Percentiles rank a stretch among this genome's conserved stretches.
Conservation (phyloP, 2,888 invertebrate genomes). For the Chrysopilus asiliformis region DNA sequence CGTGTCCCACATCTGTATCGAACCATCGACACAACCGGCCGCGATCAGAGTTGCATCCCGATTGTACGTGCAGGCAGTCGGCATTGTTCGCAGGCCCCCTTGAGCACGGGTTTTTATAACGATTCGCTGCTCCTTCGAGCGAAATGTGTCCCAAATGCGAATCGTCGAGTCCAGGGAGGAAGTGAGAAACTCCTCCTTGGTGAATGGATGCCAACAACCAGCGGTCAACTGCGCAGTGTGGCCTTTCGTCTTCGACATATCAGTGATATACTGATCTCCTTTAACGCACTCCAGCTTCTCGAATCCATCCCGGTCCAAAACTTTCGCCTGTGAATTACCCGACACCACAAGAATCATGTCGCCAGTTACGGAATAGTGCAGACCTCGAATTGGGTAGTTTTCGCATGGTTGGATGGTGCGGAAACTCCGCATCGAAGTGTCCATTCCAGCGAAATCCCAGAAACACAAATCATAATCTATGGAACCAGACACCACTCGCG, state of each 20-base stretch:
- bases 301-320: conserved; percentile 87
- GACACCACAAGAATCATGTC: conserved; percentile 87
- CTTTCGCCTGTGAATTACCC: conserved; percentile 85
- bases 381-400: conserved; percentile 78
- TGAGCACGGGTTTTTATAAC: conserved; percentile 81
- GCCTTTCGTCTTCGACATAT: conserved; percentile 87
- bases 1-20: conserved; percentile 95
- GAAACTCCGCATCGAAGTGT: conserved; percentile 79
- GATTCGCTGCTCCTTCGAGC: conserved; percentile 61
- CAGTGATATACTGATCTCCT: conserved; percentile 91
- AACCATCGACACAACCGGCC: conserved; percentile 88
- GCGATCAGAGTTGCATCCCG: conserved; percentile 78
- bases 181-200: conserved; percentile 85
- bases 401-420: conserved; percentile 90
- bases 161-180: conserved; percentile 89
- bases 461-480: conserved; percentile 93
- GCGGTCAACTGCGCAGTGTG: conserved; percentile 83
- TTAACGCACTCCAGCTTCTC: conserved; percentile 86
- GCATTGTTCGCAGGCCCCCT: conserved; percentile 74
- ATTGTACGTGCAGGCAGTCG: conserved; percentile 71
- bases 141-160: conserved; percentile 77
- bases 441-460: conserved; percentile 99
- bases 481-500: conserved; percentile 74
- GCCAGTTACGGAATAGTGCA: conserved; percentile 85
- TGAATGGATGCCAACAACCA: conserved; percentile 89